Percentiles rank a stretch among this genome's conserved stretches.
Evolutionary conservation across 2,888 invertebrate genomes (phyloP).

Genomic region (Rutpela maculata): DNA sequence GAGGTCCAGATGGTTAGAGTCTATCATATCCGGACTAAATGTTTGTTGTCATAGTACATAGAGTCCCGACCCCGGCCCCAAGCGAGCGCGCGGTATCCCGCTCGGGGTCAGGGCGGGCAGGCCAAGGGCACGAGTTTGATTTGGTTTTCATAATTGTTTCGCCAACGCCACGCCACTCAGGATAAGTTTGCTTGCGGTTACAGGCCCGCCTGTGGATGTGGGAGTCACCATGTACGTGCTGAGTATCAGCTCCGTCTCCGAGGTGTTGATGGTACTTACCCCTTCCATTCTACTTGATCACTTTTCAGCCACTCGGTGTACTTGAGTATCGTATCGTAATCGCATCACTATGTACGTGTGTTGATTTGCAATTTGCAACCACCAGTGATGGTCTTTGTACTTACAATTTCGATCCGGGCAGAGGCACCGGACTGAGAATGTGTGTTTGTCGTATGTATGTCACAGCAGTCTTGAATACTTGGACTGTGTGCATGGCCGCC

Average conservation of each 20-base stretch:
- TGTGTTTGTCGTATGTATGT: constrained; percentile 64
- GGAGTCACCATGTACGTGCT: constrained; percentile 98
- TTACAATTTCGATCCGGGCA: constrained; percentile 52
- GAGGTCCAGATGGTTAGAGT: constrained; percentile 93
- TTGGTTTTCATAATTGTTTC: constrained; percentile 62
- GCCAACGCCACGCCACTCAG: constrained; percentile 45
- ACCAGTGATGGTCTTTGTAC: constrained; percentile 59
- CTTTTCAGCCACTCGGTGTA: constrained; percentile 48
- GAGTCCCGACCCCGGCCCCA: constrained; percentile 67
- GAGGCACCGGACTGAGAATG: constrained; percentile 57
- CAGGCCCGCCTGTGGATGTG: constrained; percentile 98
- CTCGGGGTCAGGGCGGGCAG: constrained; percentile 69
- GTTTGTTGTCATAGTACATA: constrained; percentile 52
- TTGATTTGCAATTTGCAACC: constrained; percentile 56
- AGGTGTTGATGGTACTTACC: constrained; percentile 93
- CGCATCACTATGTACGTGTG: constrained; percentile 62
- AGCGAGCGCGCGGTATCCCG: constrained; percentile 63
- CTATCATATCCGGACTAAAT: constrained; percentile 51
- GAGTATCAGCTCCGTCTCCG: constrained; percentile 98
- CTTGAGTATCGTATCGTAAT: constrained; percentile 50
- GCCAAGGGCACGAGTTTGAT: constrained; percentile 70
- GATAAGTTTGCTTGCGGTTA: constrained; percentile 71
- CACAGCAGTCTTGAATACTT: constrained; percentile 77
- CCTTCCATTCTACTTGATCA: constrained; percentile 51
- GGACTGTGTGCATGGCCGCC: constrained; percentile 79